phyloP scores from a whole-genome alignment of 2,113 vertebrate genomes.

The Ptyas mucosa region DNA sequence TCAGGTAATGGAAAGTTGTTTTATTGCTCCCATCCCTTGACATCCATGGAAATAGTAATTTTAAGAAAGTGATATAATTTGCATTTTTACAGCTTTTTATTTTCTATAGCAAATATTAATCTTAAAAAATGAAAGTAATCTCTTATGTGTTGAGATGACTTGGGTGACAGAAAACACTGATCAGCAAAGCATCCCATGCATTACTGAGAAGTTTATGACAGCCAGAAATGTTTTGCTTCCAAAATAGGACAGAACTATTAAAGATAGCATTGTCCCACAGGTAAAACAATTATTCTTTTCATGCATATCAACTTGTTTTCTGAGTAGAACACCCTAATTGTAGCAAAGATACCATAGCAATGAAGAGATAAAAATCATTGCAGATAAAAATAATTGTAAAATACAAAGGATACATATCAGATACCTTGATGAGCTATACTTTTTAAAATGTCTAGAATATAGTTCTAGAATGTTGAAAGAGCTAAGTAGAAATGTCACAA shows the following conservation, averaged over 20 bases:
- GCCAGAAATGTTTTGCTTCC: background rate
- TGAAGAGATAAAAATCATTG: background rate
- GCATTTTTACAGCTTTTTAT: conserved; percentile 38
- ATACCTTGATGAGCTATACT: background rate
- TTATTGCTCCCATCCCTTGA: conserved; percentile 49
- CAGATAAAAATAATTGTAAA: background rate
- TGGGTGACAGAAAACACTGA: conserved; percentile 16
- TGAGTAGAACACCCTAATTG: background rate
- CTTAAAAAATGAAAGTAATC: conserved; percentile 34
- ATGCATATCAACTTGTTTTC: background rate
- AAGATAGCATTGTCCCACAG: background rate
- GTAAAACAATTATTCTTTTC: background rate
- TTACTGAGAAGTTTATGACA: conserved; percentile 33
- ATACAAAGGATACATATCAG: background rate
- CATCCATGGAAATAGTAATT: conserved; percentile 31
- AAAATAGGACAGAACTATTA: background rate
- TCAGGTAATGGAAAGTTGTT: conserved; percentile 59
- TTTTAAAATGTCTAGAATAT: background rate
- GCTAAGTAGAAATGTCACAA: background rate
- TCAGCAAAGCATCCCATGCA: conserved; percentile 44
- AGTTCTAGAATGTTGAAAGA: background rate
- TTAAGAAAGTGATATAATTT: conserved; percentile 29
- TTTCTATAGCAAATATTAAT: conserved; percentile 51
- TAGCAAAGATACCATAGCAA: background rate
- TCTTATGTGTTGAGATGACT: conserved; percentile 40